Base-by-base conservation (phyloP, 2,888 invertebrate genomes). In the Leptopilina syphax region DNA sequence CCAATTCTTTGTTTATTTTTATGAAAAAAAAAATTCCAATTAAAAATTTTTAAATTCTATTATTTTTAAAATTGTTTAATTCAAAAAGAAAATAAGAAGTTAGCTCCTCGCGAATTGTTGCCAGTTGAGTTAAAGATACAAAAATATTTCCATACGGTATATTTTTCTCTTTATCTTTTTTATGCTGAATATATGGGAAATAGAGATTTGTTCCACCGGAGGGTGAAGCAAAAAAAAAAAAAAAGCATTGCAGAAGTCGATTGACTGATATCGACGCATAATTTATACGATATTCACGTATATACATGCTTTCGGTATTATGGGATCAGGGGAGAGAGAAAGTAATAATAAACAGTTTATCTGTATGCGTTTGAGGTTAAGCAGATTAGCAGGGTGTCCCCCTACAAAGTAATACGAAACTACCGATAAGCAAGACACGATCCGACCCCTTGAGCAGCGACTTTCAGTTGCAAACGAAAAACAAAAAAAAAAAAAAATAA, bases 331-430 rank as follows among this genome's bases (percentile, higher is more conserved):
- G 82, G 60, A 57, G 79, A 81, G 76, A 76, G 84, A 84, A 83
- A 87, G 87, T 86, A 89, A 89, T 88, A 89, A 89, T 87, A 89
- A 89, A 89, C 89, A 87, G 88, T 89, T 89, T 89, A 88, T 89
- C 89, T 84, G 84, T 85, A 82, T 80, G 84, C 82, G 85, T 79
- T 34, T 78, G 77, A 84, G 82, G 70, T 63, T 84, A 85, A 86
- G 87, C 86, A 87, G 89, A 89, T 89, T 88, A 89, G 85, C 84
- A 77, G 82, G 77, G 76, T 78, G 77, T 73, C 80, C 78, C 77
- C 78, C 83, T 83, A 80, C 77, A 80, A 57, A 57, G 73, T 57
- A 86, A 87, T 84, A 77, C 83, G 86, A 88, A 86, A 86, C 83
- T 80, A 47, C 81, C 80, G 84, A 86, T 85, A 87, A 83, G 84